Evolutionary conservation across 2,113 vertebrate species (phyloP).

Genomic region (Zosterops hypoxanthus): DNA sequence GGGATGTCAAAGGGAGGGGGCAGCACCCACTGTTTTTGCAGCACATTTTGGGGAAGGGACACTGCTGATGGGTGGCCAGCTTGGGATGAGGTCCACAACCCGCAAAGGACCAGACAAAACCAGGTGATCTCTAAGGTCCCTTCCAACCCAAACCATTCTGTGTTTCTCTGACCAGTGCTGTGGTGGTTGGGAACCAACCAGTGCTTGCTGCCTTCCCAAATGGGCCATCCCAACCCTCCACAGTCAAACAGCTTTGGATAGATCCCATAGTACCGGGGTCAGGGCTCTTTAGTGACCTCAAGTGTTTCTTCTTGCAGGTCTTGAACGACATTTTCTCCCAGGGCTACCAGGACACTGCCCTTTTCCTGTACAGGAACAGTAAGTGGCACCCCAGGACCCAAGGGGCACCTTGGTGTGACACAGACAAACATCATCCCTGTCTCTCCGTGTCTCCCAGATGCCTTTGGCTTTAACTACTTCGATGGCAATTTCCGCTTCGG

Average conservation of each 20-base stretch:
- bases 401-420: too few species aligned
- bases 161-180: fast-evolving
- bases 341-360: slow-evolving; percentile 75
- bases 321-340: slow-evolving; percentile 74
- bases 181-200: background rate
- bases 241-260: background rate
- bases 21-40: background rate
- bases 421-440: background rate
- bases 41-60: background rate
- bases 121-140: background rate
- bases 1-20: background rate
- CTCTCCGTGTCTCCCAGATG: background rate
- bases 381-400: slow-evolving; percentile 18
- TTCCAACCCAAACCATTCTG: background rate
- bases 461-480: slow-evolving; percentile 39
- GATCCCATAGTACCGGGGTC: background rate
- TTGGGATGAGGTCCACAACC: background rate
- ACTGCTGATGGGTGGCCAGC: background rate
- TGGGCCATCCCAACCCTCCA: background rate
- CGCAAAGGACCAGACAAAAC: background rate
- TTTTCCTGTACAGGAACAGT: slow-evolving; percentile 77
- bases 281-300: background rate
- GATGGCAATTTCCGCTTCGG: slow-evolving; percentile 50
- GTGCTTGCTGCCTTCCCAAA: background rate
- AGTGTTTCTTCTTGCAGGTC: slow-evolving; percentile 47